Evolutionary conservation across 2,888 invertebrate species (phyloP), one percentile per base, ranked within the genome.

Genomic region (Meteorus colon): DNA sequence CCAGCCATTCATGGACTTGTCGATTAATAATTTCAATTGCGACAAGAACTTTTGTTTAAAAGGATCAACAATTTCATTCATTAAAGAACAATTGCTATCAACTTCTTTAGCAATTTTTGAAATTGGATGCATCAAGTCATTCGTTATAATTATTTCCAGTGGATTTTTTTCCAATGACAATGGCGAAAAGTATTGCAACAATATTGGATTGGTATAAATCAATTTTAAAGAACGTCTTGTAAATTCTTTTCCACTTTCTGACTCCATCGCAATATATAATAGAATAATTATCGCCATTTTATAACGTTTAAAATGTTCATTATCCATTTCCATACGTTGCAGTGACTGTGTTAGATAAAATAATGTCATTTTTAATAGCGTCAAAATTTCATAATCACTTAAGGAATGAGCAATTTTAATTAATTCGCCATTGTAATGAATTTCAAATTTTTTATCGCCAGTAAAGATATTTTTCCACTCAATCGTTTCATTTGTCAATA

Each of bases 161-260:
- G 34, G 37, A 65, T 55, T 19, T 4, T 29, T 14, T 16, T 4
- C 48, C 14, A 60, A 65, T 37, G 63, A n/a, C 6, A 88, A 73
- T 16, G 90, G 87, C 41, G 89, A 87, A 80, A 91, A 90, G 80
- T 86, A 82, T 60, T 88, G 81, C 4, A 90, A 80, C 27, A 91
- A 80, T n/a, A 84, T 78, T 2, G 90, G 90, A 83, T 91, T 88
- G 31, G 84, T 84, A n/a, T 91, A 89, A 78, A 91, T 84, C 41
- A 82, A 84, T 73, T 84, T 84, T 14, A 84, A 84, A 78, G 87
- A 86, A 74, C 85, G 77, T 41, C 85, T 77, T 5, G 84, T 37
- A 4, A 65, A 45, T 62, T 82, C 75, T 27, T 81, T 75, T 29
- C 75, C 71, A 19, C 27, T 65, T 8, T 78, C 63, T 14, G 79